Base-by-base conservation (phyloP, 2,797 vertebrate species). In the Rhyacichthys aspro region DNA sequence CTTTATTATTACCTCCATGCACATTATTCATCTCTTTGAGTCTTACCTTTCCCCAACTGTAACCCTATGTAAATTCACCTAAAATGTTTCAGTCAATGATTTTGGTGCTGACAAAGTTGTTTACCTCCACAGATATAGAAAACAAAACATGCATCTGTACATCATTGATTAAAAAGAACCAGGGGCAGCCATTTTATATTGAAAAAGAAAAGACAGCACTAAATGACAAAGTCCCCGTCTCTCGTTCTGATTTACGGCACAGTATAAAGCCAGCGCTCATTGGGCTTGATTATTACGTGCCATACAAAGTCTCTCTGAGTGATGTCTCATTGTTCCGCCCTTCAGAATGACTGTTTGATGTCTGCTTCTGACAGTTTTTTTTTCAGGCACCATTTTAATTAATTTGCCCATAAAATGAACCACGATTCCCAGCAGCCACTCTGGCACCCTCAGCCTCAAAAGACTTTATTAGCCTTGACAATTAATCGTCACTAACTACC, bases 401-500 rank as follows among this genome's bases (percentile, higher is more conserved):
- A 87, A 89, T 87, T 82, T 86, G 78, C 67, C 70, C 76, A 87
- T 91, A 90, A 92, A 91, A 73, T 43, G 69, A 82, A 74, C 76
- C 46, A 16, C 55, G 63, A 75, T 85, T 90, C 78, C 76, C 79
- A 59, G 76, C 85, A 90, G 83, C 78, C 83, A 84, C 79, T 80
- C 78, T 63, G 79, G 84, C 76, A 85, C 78, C 82, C 49, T 68
- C 57, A 63, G 68, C 49, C 46, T 72, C 67, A 60, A 63, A 79
- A 54, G 57, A 80, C 83, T 91, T 91, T 92, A 93, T 92, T 90
- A 89, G 86, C 73, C 70, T 50, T 82, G 84, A 76, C 87, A 86
- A 90, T 91, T 92, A 92, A 92, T 91, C 66, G 87, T 56, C 43
- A 49, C 81, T 90, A 89, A 91, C 84, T 88, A 84, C 84, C 84